Percentiles rank a stretch among this genome's conserved stretches.
These are phyloP conservation scores for Muraenolepis orangiensis DNA, from an alignment of 2,797 vertebrate species.

Conservation along the genomic window DNA sequence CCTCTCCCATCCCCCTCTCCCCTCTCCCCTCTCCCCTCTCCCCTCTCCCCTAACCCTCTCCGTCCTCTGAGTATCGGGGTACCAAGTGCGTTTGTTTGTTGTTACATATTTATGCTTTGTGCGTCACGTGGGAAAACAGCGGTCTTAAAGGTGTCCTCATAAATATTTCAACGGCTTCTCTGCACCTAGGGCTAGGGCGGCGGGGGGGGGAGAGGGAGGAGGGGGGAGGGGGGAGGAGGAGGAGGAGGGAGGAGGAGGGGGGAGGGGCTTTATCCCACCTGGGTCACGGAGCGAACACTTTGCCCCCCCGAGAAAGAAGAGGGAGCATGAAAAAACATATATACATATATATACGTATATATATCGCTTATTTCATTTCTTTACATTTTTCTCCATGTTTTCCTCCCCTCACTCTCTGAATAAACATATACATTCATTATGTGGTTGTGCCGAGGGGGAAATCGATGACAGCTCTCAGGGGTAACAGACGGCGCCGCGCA, in stretches of 20 bases:
- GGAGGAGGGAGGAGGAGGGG: too few relatives aligned
- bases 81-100: slow-evolving; percentile 57
- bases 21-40: slow-evolving; percentile 14
- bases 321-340: slow-evolving; percentile 37
- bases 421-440: slow-evolving; percentile 70
- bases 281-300: slow-evolving; percentile 52
- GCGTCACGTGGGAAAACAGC: slow-evolving; percentile 51
- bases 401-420: slow-evolving; percentile 40
- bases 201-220: slow-evolving; percentile 5
- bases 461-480: slow-evolving; percentile 61
- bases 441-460: slow-evolving; percentile 42
- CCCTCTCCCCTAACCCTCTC: slow-evolving; percentile 17
- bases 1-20: slow-evolving; percentile 16
- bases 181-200: slow-evolving; percentile 17
- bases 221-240: too few relatives aligned
- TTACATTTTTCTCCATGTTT: background rate
- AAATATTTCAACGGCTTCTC: slow-evolving; percentile 55
- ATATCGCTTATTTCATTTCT: slow-evolving; percentile 2
- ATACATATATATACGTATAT: too few relatives aligned
- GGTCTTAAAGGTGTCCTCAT: slow-evolving; percentile 56
- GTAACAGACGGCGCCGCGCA: slow-evolving; percentile 59
- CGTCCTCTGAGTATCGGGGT: slow-evolving; percentile 41
- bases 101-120: slow-evolving; percentile 60
- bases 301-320: too few relatives aligned
- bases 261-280: background rate